phyloP scores from a whole-genome alignment of 2,888 invertebrate species.

The Acronicta leporina region DNA sequence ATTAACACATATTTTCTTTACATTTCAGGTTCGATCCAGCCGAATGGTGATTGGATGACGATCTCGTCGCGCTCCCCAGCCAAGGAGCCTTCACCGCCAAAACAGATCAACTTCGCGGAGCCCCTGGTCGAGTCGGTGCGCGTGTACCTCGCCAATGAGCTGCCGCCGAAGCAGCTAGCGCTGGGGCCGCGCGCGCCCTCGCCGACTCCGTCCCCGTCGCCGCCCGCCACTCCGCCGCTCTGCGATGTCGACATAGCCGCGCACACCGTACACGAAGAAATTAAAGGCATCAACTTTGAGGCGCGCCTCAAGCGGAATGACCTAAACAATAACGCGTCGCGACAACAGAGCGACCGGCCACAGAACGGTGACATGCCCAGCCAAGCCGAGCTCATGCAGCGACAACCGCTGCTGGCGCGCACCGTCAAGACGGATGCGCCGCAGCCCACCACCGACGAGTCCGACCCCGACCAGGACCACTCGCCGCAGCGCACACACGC shows the following conservation, averaged over 20 bases:
- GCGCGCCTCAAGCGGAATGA: constrained; percentile 83
- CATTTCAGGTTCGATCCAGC: constrained; percentile 83
- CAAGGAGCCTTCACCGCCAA: constrained; percentile 79
- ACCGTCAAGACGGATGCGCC: constrained; percentile 78
- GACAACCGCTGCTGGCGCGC: constrained; percentile 86
- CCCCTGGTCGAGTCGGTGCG: constrained; percentile 86
- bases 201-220: constrained; percentile 50
- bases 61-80: constrained; percentile 83
- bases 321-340: constrained; percentile 86
- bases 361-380: constrained; percentile 77
- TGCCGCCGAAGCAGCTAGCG: constrained; percentile 78
- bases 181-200: constrained; percentile 63
- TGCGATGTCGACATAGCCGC: constrained; percentile 83
- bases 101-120: constrained; percentile 82
- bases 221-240: constrained; percentile 61
- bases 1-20: constrained; percentile 46
- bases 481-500: constrained; percentile 77
- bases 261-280: constrained; percentile 81
- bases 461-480: constrained; percentile 83
- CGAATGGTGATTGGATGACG: constrained; percentile 88
- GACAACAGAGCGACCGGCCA: constrained; percentile 60
- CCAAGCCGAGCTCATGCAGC: constrained; percentile 87
- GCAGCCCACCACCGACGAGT: constrained; percentile 81
- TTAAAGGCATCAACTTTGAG: constrained; percentile 85
- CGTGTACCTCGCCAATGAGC: constrained; percentile 82